Evolutionary conservation across 2,888 invertebrate genomes (phyloP).

Genomic region (Epiblema foenella): DNA sequence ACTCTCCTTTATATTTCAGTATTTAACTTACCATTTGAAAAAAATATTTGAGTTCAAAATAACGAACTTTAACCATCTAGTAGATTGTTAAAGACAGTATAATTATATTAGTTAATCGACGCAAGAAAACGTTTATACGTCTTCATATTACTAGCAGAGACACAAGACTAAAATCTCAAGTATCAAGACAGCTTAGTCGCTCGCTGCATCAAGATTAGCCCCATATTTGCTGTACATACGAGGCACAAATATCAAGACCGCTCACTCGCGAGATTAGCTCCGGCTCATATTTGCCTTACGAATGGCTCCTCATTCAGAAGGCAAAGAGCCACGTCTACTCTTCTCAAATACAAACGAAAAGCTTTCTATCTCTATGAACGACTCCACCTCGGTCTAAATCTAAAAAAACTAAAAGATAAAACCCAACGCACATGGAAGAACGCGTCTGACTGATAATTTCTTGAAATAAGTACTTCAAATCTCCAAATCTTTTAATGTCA

Average conservation of each 20-base stretch:
- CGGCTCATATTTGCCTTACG: slow-evolving; percentile 61
- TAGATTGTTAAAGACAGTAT: background rate
- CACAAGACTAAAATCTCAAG: slow-evolving; percentile 24
- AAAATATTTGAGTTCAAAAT: background rate
- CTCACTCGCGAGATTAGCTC: slow-evolving; percentile 53
- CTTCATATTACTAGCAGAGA: background rate
- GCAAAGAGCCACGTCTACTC: slow-evolving; percentile 15
- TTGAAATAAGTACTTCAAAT: slow-evolving; percentile 31
- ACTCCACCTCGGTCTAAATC: slow-evolving; percentile 13
- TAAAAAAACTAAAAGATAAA: slow-evolving; percentile 35
- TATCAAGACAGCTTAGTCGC: slow-evolving; percentile 36
- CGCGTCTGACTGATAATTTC: slow-evolving; percentile 31
- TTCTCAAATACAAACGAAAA: slow-evolving; percentile 35
- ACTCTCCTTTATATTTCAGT: too few relatives aligned
- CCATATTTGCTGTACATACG: slow-evolving; percentile 45
- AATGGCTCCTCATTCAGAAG: slow-evolving; percentile 56
- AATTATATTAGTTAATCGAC: background rate
- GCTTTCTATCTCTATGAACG: slow-evolving; percentile 32
- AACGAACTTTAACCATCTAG: background rate
- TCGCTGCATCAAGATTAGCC: slow-evolving; percentile 40
- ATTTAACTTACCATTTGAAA: too few relatives aligned
- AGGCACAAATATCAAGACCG: slow-evolving; percentile 56
- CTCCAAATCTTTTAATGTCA: slow-evolving; percentile 55
- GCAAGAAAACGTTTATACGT: background rate
- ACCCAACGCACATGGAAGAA: slow-evolving; percentile 23